A percentile compares a stretch with the other conserved stretches of the same genome.
These are phyloP conservation scores for Florisuga fusca DNA, from an alignment of 2,797 vertebrate species.

Conservation along the genomic window DNA sequence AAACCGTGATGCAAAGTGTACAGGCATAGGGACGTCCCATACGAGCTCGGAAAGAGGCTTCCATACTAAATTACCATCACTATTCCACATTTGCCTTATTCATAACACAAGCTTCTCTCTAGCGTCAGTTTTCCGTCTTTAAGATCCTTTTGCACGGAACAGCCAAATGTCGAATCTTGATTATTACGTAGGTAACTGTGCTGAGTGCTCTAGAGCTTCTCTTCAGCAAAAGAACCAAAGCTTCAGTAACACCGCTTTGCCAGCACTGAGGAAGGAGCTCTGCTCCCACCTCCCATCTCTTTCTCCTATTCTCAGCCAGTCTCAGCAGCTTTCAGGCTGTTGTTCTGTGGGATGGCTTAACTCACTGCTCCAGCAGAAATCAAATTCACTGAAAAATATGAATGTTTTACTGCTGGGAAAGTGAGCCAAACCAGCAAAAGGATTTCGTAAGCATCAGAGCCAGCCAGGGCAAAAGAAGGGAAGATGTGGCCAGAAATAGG, in stretches of 20 bases:
- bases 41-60: fast-evolving
- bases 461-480: not conserved
- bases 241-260: fast-evolving
- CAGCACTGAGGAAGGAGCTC: not conserved
- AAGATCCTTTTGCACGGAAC: not conserved
- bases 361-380: not conserved
- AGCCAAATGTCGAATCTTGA: not conserved
- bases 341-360: not conserved
- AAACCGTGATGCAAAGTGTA: fast-evolving
- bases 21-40: fast-evolving
- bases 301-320: not conserved
- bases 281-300: not conserved
- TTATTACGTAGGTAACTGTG: not conserved
- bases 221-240: not conserved
- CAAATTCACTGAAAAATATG: not conserved
- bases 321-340: not conserved
- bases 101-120: not conserved
- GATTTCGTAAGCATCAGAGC: not conserved
- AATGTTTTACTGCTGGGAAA: not conserved
- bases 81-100: not conserved
- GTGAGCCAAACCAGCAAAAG: not conserved
- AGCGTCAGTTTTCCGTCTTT: not conserved
- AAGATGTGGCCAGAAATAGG: not conserved
- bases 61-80: not conserved
- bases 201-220: not conserved